Evolutionary conservation across 2,888 invertebrate species (phyloP), one percentile per base, ranked within the genome.

Genomic region (Scelioninae gen. 1): DNA sequence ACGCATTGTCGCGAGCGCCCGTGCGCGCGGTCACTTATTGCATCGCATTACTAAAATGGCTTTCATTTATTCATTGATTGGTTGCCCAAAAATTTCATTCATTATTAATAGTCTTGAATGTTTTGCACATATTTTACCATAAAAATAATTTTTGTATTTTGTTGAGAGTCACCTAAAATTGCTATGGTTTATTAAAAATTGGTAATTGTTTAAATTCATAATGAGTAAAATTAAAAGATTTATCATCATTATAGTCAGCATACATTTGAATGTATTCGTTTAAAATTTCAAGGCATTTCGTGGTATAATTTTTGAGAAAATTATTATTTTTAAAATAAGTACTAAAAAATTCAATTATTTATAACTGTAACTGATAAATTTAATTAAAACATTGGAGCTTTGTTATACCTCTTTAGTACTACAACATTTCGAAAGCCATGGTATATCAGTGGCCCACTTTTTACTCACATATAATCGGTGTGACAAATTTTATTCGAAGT

Each of bases 131-230:
- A 49, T 49, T 23, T 49, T 23, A 23, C 16, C 49, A 49, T 49
- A 49, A 8, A 49, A 49, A 40, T 40, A 49, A 49, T 23, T 11
- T 23, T 16, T 49, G 9, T 49, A 23, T 23, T 23, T 47, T 47
- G 47, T 13, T 47, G 47, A 47, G 13, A 47, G 47, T 49, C 49
- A 23, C 23, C 23, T 49, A 49, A 49, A 49, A 49, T 10, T 49
- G 23, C 23, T 49, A 49, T 49, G 16, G 23, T 49, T 49, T 49
- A 49, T 49, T 49, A 49, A 49, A 23, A 16, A 49, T 49, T 23
- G 49, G 10, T 23, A 49, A 49, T 23, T 23, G 16, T 49, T 23
- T 23, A 49, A 49, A 49, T 49, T 23, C 16, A 49, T 49, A 49
- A 49, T 49, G 23, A 23, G 49, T 49, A 49, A 49, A 49, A 23